phyloP scores from a whole-genome alignment of 2,888 invertebrate genomes.

The Morpho deidamia region DNA sequence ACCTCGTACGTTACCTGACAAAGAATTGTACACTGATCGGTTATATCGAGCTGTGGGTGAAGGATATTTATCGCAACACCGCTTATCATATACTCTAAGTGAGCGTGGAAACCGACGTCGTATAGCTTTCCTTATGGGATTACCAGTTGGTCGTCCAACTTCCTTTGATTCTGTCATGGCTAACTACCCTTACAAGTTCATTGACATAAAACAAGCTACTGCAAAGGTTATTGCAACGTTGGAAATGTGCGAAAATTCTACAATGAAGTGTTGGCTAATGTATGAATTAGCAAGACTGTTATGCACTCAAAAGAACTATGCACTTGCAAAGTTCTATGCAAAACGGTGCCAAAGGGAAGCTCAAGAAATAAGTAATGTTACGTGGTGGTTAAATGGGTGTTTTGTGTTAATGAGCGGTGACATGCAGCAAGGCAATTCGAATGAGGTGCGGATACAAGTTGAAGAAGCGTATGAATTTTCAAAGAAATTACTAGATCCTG shows the following conservation, averaged over 20 bases:
- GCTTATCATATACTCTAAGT: slow-evolving; percentile 62
- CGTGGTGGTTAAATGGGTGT: slow-evolving; percentile 68
- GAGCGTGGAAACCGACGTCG: slow-evolving; percentile 66
- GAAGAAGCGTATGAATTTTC: slow-evolving; percentile 65
- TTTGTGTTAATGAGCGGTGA: slow-evolving; percentile 68
- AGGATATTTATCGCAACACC: slow-evolving; percentile 58
- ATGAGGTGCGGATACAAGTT: slow-evolving; percentile 62
- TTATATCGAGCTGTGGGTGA: slow-evolving; percentile 65
- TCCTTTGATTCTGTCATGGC: slow-evolving; percentile 73
- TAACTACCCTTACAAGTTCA: slow-evolving; percentile 63
- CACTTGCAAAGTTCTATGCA: slow-evolving; percentile 64
- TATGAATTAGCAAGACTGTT: slow-evolving; percentile 63
- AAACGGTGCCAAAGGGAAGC: slow-evolving; percentile 67
- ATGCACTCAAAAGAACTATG: slow-evolving; percentile 62
- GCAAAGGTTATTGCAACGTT: slow-evolving; percentile 49
- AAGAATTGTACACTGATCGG: slow-evolving; percentile 59
- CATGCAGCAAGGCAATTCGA: slow-evolving; percentile 68
- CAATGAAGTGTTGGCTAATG: slow-evolving; percentile 69
- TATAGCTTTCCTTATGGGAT: slow-evolving; percentile 67
- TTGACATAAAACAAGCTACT: slow-evolving; percentile 58
- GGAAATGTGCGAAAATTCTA: slow-evolving; percentile 68
- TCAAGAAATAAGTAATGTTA: slow-evolving; percentile 48
- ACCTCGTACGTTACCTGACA: slow-evolving; percentile 60
- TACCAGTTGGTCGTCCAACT: slow-evolving; percentile 56
- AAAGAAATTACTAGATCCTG: slow-evolving; percentile 59